Evolutionary conservation across 2,888 invertebrate species (phyloP).

Genomic region (Neelides folsomi): DNA sequence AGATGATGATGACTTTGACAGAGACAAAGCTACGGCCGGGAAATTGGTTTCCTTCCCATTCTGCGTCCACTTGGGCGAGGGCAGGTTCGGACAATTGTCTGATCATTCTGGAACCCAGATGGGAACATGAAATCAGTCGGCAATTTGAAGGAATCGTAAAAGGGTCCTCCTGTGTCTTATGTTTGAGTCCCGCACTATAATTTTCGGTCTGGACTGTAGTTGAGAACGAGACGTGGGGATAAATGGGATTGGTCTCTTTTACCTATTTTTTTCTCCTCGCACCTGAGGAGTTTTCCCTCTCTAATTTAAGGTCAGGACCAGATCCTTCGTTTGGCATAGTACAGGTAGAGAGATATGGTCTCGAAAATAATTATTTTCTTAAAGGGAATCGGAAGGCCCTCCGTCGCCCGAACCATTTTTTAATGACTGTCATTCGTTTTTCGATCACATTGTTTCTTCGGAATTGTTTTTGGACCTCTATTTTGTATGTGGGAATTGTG

Average conservation of each 20-base stretch:
- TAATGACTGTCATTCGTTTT: too few relatives aligned
- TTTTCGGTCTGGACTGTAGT: conserved; percentile 5
- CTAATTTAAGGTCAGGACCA: too few relatives aligned
- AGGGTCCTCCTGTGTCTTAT: conserved; percentile 11
- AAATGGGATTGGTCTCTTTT: conserved; percentile 1
- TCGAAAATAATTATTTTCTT: too few relatives aligned
- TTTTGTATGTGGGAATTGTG: too few relatives aligned
- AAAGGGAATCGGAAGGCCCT: too few relatives aligned
- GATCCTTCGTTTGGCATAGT: too few relatives aligned
- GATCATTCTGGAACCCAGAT: conserved; percentile 3
- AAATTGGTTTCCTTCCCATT: conserved; percentile 8
- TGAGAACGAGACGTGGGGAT: background rate
- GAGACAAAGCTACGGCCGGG: conserved; percentile 1
- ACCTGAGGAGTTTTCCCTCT: background rate
- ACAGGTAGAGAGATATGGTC: too few relatives aligned
- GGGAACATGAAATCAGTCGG: conserved; percentile 13
- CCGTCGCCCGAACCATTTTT: too few relatives aligned
- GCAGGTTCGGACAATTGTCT: background rate
- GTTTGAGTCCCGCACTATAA: conserved; percentile 10
- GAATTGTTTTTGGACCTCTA: too few relatives aligned
- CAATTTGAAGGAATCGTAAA: conserved; percentile 15
- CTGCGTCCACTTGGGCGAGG: conserved; percentile 1
- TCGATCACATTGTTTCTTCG: too few relatives aligned
- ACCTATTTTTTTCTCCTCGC: background rate
- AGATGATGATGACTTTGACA: too few relatives aligned